A percentile compares a stretch with the other conserved stretches of the same genome.
Evolutionary conservation across 2,113 vertebrate species (phyloP).

Genomic region (Nanorana parkeri): DNA sequence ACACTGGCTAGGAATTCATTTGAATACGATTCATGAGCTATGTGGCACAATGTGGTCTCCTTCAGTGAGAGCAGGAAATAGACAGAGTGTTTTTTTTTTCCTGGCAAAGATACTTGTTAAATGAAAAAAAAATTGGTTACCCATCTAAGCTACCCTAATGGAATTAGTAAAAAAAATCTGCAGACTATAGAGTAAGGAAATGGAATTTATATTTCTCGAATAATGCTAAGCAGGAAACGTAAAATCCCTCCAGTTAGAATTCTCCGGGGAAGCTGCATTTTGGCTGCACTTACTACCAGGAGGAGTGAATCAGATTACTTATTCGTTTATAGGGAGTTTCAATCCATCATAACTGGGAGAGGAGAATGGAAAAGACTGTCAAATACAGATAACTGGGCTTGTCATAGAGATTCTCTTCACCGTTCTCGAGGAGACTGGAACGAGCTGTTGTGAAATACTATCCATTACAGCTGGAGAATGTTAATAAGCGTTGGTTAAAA

Average conservation of each 20-base stretch:
- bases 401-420: conserved; percentile 10
- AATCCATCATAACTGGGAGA: conserved; percentile 37
- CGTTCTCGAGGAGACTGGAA: not conserved
- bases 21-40: too few relatives aligned
- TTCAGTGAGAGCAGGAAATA: too few relatives aligned
- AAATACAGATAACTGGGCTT: conserved; percentile 19
- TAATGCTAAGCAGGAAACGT: conserved; percentile 8
- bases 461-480: conserved; percentile 4
- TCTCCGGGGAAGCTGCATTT: not conserved
- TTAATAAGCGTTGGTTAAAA: not conserved
- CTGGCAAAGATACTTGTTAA: not conserved
- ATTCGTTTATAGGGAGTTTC: conserved; percentile 27
- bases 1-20: too few relatives aligned
- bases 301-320: conserved; percentile 31
- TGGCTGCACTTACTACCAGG: conserved; percentile 11
- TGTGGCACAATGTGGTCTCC: too few relatives aligned
- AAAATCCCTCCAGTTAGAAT: not conserved
- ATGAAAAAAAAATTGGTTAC: not conserved
- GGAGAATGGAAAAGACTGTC: conserved; percentile 15
- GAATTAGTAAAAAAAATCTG: conserved; percentile 26
- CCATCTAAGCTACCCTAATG: not conserved
- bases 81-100: not conserved
- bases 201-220: conserved; percentile 29
- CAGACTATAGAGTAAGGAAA: conserved; percentile 4
- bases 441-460: not conserved